Conservation (phyloP, 2,113 vertebrate genomes). For the Apaloderma vittatum region DNA sequence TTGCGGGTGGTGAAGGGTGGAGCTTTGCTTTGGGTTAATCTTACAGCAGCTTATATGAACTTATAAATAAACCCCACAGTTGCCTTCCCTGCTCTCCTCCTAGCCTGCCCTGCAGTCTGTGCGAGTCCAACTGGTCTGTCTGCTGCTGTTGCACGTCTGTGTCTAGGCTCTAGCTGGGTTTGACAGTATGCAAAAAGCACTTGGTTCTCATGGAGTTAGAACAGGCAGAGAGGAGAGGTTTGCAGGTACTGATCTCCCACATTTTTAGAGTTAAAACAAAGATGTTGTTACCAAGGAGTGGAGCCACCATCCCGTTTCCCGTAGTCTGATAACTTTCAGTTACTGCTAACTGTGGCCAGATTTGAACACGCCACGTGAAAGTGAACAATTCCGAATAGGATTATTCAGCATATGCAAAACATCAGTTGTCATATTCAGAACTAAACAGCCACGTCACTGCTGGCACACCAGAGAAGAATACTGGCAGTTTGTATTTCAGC, state of each 20-base stretch:
- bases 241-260: background rate
- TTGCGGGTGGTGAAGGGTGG: background rate
- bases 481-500: slow-evolving; percentile 40
- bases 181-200: background rate
- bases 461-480: slow-evolving; percentile 14
- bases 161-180: background rate
- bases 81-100: background rate
- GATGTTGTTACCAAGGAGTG: background rate
- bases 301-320: background rate
- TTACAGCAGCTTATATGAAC: background rate
- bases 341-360: background rate
- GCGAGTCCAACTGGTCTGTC: background rate
- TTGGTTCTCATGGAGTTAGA: background rate
- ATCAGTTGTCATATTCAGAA: background rate
- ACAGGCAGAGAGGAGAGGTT: background rate
- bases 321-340: background rate
- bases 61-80: background rate
- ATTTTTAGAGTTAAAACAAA: background rate
- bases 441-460: slow-evolving; percentile 22
- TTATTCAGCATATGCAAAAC: background rate
- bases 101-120: background rate
- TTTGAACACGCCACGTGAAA: background rate
- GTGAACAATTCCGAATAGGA: background rate
- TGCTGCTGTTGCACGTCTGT: background rate
- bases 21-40: background rate